Evolutionary conservation across 2,113 vertebrate genomes (phyloP), one percentile per base, ranked within the genome.

Genomic region (Hystrix brachyura): DNA sequence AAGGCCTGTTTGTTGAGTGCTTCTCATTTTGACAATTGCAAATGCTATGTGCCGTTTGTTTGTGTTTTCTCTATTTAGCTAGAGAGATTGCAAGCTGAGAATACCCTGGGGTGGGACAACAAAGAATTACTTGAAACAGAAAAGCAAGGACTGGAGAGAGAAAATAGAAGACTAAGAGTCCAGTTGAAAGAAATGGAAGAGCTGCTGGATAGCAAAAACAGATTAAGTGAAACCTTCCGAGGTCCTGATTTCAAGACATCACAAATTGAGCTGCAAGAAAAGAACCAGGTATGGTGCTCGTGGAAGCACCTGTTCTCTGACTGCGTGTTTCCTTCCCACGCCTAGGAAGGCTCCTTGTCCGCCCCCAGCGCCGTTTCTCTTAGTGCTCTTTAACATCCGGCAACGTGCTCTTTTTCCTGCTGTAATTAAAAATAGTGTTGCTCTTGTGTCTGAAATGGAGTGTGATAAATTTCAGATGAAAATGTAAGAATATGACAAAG

Each of bases 161-260:
- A 98, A 27, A 98, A 91, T 29, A 97, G 89, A 97, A 98, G 94
- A 43, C 6, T 97, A 59, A 98, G 98, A 79, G 72, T 88, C 3
- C 97, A 98, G 80, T 84, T 98, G 96, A 98, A 97, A 97, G 76
- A 98, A 93, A 95, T 97, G 95, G 79, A 96, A 53, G 84, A 85
- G 25, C 15, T 91, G 84, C 29, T 96, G 69, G 80, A 96, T 2
- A 83, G 23, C 15, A 95, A 94, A 95, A 94, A 74, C 12, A 76
- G 81, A 96, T 0, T 53, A 57, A 32, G 7, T 5, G 7, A 78
- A 43, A 85, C 7, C 91, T 34, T 81, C 32, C 14, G 48, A 4
- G 74, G 3, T 69, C 94, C 29, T 34, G 57, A 83, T 87, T 15
- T 94, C 76, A 90, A 97, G 90, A 92, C 80, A 15, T 21, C n/a